Percentiles rank a stretch among this genome's conserved stretches.
Evolutionary conservation across 2,113 vertebrate genomes (phyloP).

Genomic region (Stigmatopora argus): DNA sequence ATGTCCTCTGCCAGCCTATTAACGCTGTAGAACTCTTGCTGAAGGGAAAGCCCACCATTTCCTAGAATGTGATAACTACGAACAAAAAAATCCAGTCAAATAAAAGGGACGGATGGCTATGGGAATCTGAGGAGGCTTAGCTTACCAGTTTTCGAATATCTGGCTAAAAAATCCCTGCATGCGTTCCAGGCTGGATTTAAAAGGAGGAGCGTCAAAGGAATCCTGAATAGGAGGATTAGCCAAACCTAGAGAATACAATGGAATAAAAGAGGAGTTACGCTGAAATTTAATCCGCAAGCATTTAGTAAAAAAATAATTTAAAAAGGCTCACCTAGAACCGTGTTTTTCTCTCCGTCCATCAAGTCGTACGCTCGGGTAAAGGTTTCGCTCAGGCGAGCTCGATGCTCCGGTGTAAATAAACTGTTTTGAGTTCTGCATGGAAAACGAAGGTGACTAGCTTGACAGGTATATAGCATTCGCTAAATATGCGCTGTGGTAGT

Average conservation of each 20-base stretch:
- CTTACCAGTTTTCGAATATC: slow-evolving; percentile 92
- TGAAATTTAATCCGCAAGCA: background rate
- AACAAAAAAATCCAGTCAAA: background rate
- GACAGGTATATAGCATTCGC: no score
- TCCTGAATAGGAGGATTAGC: slow-evolving; percentile 79
- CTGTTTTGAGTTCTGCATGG: slow-evolving; percentile 78
- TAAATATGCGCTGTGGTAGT: no score
- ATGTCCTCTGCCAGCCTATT: slow-evolving; percentile 80
- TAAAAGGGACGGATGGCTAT: background rate
- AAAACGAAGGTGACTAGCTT: background rate
- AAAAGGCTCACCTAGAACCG: slow-evolving; percentile 79
- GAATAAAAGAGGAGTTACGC: background rate
- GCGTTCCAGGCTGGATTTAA: slow-evolving; percentile 80
- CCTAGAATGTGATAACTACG: slow-evolving; percentile 85
- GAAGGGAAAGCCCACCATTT: slow-evolving; percentile 81
- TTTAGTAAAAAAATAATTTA: background rate
- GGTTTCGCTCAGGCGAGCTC: slow-evolving; percentile 80
- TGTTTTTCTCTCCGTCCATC: slow-evolving; percentile 85
- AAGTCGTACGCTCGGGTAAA: slow-evolving; percentile 82
- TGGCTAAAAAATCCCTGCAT: slow-evolving; percentile 92
- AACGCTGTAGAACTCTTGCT: slow-evolving; percentile 88
- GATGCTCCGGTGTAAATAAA: slow-evolving; percentile 84
- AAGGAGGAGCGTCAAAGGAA: slow-evolving; percentile 80
- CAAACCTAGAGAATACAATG: slow-evolving; percentile 70
- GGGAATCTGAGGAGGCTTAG: background rate